Conservation (phyloP, 2,113 vertebrate species). For the Lamprotornis superbus region DNA sequence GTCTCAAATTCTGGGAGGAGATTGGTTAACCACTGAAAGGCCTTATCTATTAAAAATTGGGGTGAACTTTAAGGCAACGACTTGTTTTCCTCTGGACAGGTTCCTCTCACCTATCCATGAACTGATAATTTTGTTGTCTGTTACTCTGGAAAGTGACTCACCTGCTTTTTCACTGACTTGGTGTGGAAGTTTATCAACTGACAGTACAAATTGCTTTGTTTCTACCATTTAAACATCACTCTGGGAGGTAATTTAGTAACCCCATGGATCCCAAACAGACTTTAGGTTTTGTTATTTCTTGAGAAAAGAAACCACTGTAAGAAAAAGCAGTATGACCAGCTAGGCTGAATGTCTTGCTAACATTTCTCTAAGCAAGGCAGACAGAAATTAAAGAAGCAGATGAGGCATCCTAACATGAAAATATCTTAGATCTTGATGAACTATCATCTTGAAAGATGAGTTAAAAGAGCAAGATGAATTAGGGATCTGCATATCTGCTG, state of each 20-base stretch:
- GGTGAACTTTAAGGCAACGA: conserved; percentile 3
- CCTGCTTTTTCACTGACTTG: neutral
- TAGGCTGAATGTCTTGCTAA: neutral
- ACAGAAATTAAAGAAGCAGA: neutral
- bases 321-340: neutral
- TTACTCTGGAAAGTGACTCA: neutral
- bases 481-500: conserved; percentile 34
- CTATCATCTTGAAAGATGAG: neutral
- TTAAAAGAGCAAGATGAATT: conserved; percentile 14
- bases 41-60: conserved; percentile 2
- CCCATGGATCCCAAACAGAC: neutral
- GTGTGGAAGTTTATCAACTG: neutral
- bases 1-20: neutral
- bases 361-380: neutral
- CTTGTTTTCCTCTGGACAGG: neutral
- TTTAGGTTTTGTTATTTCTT: neutral
- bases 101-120: neutral
- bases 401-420: neutral
- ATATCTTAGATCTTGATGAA: neutral
- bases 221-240: neutral
- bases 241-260: neutral
- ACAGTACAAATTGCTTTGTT: neutral
- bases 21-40: neutral
- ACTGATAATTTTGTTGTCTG: neutral
- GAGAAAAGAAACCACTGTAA: neutral